Evolutionary conservation across 2,797 vertebrate species (phyloP), one percentile per base, ranked within the genome.

Genomic region (Diceros bicornis): DNA sequence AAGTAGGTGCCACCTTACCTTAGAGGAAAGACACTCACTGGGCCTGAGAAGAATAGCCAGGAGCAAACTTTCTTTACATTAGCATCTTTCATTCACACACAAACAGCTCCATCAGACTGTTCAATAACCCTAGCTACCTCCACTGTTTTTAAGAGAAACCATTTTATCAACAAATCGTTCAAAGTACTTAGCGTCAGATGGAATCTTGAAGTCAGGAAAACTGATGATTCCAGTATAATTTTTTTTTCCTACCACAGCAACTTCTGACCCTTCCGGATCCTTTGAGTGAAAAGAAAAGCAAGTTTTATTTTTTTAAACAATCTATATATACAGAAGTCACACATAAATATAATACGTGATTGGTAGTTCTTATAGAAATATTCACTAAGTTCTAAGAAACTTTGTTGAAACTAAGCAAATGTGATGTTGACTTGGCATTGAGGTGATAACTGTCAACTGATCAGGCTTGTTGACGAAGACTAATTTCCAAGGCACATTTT

Each of bases 131-230:
- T 50, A 61, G 18, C 47, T 21, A 20, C 52, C 17, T 23, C 62
- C 20, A 89, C 5, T 79, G 78, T 23, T 72, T 82, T 89, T 64
- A n/a, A 34, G 37, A 97, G 81, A 96, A 96, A 85, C 21, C 78
- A 86, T 23, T 90, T 55, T 64, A 82, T 37, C 66, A 72, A 57
- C 18, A 85, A 96, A 95, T 27, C 52, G 72, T 47, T 57, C 64
- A 86, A 97, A 96, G 97, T 99, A 99, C 99, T 99, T 99, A 34
- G 99, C 99, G 77, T 99, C 99, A 75, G 98, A 93, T 47, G 99
- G 99, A 97, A 99, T 99, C 98, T 98, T 99, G 98, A 99, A 99
- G 95, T 99, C 99, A 64, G 99, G 99, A 98, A 99, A 98, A 3
- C 99, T 99, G 18, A 99, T 98, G 75, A 99, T 98, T 91, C 99